Conservation (phyloP, 2,888 invertebrate species). For the Celastrina argiolus region DNA sequence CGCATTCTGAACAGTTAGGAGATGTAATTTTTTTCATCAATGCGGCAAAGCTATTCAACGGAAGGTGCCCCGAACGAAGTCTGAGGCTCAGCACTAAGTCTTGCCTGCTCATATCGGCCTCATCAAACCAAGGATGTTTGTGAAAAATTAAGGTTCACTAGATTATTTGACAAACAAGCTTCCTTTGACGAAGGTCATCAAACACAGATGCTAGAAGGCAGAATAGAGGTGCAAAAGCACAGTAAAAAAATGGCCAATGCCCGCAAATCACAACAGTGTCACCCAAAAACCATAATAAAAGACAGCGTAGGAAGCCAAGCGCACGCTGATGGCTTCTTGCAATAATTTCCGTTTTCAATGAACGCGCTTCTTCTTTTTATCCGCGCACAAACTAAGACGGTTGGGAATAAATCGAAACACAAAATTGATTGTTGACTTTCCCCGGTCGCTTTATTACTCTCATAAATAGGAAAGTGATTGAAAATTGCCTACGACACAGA, state of each 20-base stretch:
- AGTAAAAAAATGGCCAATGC: not conserved
- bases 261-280: constrained; percentile 49
- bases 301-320: constrained; percentile 55
- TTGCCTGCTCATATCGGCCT: too few relatives aligned
- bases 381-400: constrained; percentile 75
- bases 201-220: not conserved
- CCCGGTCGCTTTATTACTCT: constrained; percentile 76
- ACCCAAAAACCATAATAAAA: constrained; percentile 51
- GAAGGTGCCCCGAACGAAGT: too few relatives aligned
- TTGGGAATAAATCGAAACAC: constrained; percentile 78
- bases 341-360: constrained; percentile 79
- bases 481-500: constrained; percentile 61
- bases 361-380: constrained; percentile 76
- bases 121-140: too few relatives aligned
- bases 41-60: too few relatives aligned
- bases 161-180: too few relatives aligned
- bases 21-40: too few relatives aligned
- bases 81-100: too few relatives aligned
- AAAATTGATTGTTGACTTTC: constrained; percentile 79
- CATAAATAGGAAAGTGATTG: constrained; percentile 76
- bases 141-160: too few relatives aligned
- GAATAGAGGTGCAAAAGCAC: not conserved
- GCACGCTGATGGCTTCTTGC: constrained; percentile 76
- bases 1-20: too few relatives aligned
- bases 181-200: too few relatives aligned